These are phyloP conservation scores for Drosophila tropicalis DNA, from an alignment of 1,140 invertebrate species.

Conservation along the genomic window DNA sequence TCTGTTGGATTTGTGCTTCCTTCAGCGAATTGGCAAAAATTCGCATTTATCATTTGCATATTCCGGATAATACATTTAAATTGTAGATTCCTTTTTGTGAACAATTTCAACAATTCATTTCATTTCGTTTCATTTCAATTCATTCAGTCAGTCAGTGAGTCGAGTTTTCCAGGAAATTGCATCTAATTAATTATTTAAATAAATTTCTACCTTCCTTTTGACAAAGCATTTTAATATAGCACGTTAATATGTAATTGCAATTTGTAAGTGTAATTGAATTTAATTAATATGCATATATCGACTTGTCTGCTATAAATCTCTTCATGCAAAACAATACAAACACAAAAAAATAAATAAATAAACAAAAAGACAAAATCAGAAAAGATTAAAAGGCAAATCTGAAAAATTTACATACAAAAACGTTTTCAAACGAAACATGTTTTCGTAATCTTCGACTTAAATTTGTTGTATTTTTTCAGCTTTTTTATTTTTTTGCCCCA, in stretches of 20 bases:
- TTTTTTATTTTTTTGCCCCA: not conserved
- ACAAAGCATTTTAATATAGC: not conserved
- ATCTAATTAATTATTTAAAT: conserved; percentile 7
- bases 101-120: conserved; percentile 9
- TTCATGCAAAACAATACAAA: not conserved
- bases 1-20: not conserved
- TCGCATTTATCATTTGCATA: conserved; percentile 11
- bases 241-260: conserved; percentile 7
- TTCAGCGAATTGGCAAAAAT: conserved; percentile 7
- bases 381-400: not conserved
- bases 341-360: not conserved
- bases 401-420: conserved; percentile 5
- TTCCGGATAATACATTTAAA: conserved; percentile 25
- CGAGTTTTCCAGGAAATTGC: conserved; percentile 5
- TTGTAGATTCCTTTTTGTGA: conserved; percentile 5
- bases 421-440: conserved; percentile 39
- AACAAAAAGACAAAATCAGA: no score
- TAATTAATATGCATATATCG: conserved; percentile 9
- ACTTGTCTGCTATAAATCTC: conserved; percentile 7
- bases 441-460: conserved; percentile 30
- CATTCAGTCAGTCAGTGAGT: not conserved
- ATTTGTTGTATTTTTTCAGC: not conserved
- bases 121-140: not conserved
- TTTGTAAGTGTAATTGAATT: conserved; percentile 9
- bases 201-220: not conserved